Evolutionary conservation across 30 jellyfish, hydroid and myxozoan species (phyloP).

Genomic region (Pelagia noctiluca): DNA sequence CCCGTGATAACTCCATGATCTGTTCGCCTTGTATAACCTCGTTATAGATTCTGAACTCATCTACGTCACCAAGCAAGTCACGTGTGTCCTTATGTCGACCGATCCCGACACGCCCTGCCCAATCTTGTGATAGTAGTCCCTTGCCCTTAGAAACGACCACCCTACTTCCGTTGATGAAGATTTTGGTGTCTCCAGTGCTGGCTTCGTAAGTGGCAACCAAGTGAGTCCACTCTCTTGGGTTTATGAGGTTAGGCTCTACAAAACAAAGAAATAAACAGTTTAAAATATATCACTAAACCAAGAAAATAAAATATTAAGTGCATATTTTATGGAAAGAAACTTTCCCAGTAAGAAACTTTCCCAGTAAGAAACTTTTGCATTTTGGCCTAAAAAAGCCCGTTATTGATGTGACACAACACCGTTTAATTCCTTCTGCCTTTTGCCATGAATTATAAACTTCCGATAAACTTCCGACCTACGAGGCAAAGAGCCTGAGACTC

Average conservation of each 20-base stretch:
- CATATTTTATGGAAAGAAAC: no score
- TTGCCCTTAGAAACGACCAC: slow-evolving; percentile 74
- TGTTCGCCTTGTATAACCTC: slow-evolving; percentile 72
- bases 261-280: not conserved
- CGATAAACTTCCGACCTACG: no score
- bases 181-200: slow-evolving; percentile 72
- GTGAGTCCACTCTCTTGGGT: slow-evolving; percentile 88
- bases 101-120: slow-evolving; percentile 93
- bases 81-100: slow-evolving; percentile 98
- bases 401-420: no score
- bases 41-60: slow-evolving; percentile 84
- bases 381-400: no score
- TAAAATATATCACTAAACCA: not conserved
- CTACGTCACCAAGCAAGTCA: slow-evolving; percentile 81
- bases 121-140: slow-evolving; percentile 91
- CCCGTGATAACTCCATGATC: slow-evolving; percentile 80
- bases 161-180: slow-evolving; percentile 89
- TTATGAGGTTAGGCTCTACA: slow-evolving; percentile 71
- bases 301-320: not conserved
- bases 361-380: no score
- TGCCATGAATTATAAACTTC: no score
- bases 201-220: slow-evolving; percentile 95
- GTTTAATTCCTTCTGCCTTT: no score
- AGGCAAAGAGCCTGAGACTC: no score
- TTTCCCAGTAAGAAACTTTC: no score